Evolutionary conservation across 2,888 invertebrate species (phyloP).

Genomic region (Campoplex nolae): DNA sequence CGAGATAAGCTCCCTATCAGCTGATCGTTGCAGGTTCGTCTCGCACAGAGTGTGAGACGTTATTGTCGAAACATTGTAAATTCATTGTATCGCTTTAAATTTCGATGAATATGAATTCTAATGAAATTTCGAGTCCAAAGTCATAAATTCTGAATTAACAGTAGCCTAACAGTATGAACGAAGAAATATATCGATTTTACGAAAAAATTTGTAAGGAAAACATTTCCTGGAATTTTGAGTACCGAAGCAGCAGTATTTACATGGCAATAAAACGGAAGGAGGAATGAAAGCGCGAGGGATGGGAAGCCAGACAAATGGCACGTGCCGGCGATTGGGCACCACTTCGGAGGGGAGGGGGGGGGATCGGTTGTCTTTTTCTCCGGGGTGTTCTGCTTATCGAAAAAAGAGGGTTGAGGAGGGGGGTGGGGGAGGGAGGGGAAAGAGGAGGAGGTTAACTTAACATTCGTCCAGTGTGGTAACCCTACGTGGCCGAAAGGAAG

Average conservation of each 20-base stretch:
- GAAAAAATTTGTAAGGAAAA: not conserved
- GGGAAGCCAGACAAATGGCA: slow-evolving; percentile 18
- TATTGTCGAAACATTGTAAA: not conserved
- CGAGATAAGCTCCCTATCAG: not conserved
- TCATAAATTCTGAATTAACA: not conserved
- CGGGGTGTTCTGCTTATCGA: not conserved
- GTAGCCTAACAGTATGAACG: not conserved
- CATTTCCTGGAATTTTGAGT: not conserved
- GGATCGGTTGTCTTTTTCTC: slow-evolving; percentile 1
- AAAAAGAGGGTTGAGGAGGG: not conserved
- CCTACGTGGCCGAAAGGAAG: slow-evolving; percentile 50
- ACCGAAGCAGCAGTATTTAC: not conserved
- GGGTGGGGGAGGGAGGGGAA: not conserved
- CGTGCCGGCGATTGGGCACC: slow-evolving; percentile 28
- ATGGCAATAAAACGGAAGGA: not conserved
- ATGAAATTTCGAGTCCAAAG: not conserved
- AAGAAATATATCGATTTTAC: not conserved
- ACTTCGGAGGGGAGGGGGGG: not conserved
- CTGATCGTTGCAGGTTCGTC: not conserved
- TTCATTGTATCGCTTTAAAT: not conserved
- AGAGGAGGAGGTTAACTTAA: not conserved
- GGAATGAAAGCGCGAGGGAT: not conserved
- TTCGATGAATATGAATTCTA: not conserved
- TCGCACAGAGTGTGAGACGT: no score
- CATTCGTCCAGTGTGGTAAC: slow-evolving; percentile 46